Base-by-base conservation (phyloP, 2,113 vertebrate genomes). In the Verasper variegatus region DNA sequence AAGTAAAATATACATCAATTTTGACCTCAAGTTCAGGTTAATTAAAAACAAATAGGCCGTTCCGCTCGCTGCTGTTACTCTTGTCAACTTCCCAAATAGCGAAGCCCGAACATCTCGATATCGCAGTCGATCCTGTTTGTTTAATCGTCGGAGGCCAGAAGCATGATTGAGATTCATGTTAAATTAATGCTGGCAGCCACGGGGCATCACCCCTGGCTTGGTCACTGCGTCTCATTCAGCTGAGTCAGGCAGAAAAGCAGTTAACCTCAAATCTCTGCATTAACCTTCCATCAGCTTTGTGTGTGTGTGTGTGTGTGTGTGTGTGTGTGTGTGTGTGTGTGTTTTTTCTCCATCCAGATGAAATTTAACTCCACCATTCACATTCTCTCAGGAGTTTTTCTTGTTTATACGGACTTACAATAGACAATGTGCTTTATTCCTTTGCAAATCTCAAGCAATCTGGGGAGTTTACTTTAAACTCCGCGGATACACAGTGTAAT, bases 391-490 rank as follows among this genome's bases (percentile, higher is more conserved):
- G 5, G 57, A 58, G 27, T 27, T 9, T 26, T 56, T 76, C 52
- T 47, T 82, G 67, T 83, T 82, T 80, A 72, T 75, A 71, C 61
- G 37, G 47, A 27, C 8, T 68, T 55, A 62, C 42, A 69, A 56
- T 64, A 63, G 55, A 80, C 71, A 74, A 85, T 87, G 31, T 1
- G 40, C 71, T 75, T 80, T 68, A 69, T 80, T 73, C 26, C 72
- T 73, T 55, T 73, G n/a, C 56, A 84, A 81, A 67, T 82, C 64
- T 83, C 35, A 71, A 84, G 56, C 75, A 64, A 80, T 87, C 59
- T 64, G 31, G 20, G 58, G 76, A 57, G 72, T 81, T 86, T 88
- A 87, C 68, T 78, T 83, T 59, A 81, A 85, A 73, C 59, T 14
- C 45, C 49, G 20, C 5, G 58, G 69, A 85, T 80, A 85, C 59